Evolutionary conservation across 1,140 invertebrate genomes (phyloP), one percentile per base, ranked within the genome.

Genomic region (Zophobas morio): DNA sequence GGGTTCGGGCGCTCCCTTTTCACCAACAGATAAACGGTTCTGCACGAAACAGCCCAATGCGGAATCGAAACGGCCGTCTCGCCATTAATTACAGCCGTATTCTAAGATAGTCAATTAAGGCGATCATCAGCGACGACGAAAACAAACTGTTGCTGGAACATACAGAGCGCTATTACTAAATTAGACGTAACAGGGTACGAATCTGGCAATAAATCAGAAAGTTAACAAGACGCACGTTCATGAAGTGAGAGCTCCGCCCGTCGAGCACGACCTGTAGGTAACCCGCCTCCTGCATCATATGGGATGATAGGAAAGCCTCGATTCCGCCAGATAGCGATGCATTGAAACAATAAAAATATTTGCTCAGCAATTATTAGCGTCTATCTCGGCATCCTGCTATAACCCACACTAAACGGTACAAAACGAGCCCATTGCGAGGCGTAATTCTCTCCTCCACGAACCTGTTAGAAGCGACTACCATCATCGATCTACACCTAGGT

Each of bases 141-240:
- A 66, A 66, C 60, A 66, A 66, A 66, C 60, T 66, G 60, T 66
- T 66, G 60, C 60, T 66, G 60, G 37, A 34, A 57, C 34, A 57
- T 57, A 57, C 54, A 4, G 1, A 57, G 54, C 54, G 46, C 70
- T 57, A 74, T 74, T 74, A 74, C 72, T 74, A 74, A 74, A 74
- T 74, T 74, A 74, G 72, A 74, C 72, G 54, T 74, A 74, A 74
- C 72, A 56, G 72, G 54, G 54, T 74, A 57, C 53, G 54, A 74
- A 82, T 81, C 81, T 75, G 76, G 76, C 75, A 80, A 83, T 84
- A 84, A 84, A 84, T 84, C 82, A 82, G 80, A 84, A 82, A 84
- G 82, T 84, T 84, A 84, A 84, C 84, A 83, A 84, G 84, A 84
- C 84, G 82, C 81, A 84, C 84, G 81, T 81, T 81, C 82, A 82